A percentile compares a stretch with the other conserved stretches of the same genome.
Conservation (phyloP, 2,797 vertebrate species). For the Margarornis squamiger region DNA sequence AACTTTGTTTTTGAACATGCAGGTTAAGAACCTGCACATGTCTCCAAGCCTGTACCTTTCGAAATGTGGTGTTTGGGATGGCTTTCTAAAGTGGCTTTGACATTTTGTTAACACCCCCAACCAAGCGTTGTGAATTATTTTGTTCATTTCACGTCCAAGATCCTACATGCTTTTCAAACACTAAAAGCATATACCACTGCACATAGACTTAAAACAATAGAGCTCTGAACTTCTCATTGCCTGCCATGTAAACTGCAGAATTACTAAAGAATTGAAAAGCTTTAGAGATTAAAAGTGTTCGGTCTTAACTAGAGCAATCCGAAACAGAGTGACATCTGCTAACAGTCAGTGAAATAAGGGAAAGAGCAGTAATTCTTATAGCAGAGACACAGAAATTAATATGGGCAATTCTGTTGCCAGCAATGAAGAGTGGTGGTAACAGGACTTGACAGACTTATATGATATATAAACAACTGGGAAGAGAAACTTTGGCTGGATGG, state of each 20-base stretch:
- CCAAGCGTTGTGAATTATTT: conserved; percentile 53
- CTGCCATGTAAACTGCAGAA: conserved; percentile 18
- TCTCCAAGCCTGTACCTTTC: conserved; percentile 40
- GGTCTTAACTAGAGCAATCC: neutral
- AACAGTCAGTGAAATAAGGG: neutral
- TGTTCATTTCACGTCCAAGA: conserved; percentile 62
- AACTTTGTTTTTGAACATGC: conserved; percentile 48
- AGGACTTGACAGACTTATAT: neutral
- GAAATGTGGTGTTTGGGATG: conserved; percentile 18
- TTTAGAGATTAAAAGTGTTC: neutral
- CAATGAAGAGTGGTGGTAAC: neutral
- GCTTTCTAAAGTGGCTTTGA: conserved; percentile 56
- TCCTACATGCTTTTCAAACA: conserved; percentile 34
- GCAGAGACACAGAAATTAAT: neutral
- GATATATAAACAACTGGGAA: neutral
- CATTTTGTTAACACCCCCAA: conserved; percentile 54
- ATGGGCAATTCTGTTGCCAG: neutral
- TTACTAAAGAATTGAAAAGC: neutral
- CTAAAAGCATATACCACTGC: conserved; percentile 42
- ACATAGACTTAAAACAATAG: conserved; percentile 57
- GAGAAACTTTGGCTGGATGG: neutral
- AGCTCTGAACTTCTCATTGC: conserved; percentile 37
- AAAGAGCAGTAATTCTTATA: neutral
- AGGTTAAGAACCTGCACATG: conserved; percentile 7
- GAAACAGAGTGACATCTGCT: neutral